Evolutionary conservation across 2,113 vertebrate species (phyloP).

Genomic region (Willisornis vidua): DNA sequence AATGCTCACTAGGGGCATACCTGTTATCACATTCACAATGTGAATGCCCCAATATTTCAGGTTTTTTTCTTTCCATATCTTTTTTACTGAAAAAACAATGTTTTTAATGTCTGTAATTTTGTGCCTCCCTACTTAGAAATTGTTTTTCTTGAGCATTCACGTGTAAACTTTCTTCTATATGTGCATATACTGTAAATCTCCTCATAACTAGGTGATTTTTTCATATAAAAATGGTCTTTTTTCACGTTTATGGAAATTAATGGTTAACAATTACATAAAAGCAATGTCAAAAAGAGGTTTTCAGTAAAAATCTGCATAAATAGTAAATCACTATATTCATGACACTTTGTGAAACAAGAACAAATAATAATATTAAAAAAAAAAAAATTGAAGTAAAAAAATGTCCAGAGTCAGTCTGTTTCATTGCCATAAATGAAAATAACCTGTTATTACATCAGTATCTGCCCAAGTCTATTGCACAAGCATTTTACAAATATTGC

Average conservation of each 20-base stretch:
- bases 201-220: background rate
- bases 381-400: background rate
- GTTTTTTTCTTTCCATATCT: background rate
- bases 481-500: background rate
- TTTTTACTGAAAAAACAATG: background rate
- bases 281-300: background rate
- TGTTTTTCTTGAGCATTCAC: background rate
- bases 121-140: background rate
- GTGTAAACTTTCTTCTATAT: background rate
- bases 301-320: background rate
- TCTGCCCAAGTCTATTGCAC: background rate
- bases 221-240: background rate
- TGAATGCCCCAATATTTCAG: background rate
- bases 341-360: background rate
- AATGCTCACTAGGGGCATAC: background rate
- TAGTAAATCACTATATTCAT: background rate
- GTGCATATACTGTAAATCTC: background rate
- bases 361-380: background rate
- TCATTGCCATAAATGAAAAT: background rate
- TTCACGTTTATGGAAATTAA: background rate
- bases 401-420: background rate
- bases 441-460: background rate
- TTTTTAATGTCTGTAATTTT: background rate
- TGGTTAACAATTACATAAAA: background rate
- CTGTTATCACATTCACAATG: background rate